A percentile compares a stretch with the other conserved stretches of the same genome.
These are phyloP conservation scores for Hemichromis elongatus DNA, from an alignment of 2,113 vertebrate genomes.

Conservation along the genomic window DNA sequence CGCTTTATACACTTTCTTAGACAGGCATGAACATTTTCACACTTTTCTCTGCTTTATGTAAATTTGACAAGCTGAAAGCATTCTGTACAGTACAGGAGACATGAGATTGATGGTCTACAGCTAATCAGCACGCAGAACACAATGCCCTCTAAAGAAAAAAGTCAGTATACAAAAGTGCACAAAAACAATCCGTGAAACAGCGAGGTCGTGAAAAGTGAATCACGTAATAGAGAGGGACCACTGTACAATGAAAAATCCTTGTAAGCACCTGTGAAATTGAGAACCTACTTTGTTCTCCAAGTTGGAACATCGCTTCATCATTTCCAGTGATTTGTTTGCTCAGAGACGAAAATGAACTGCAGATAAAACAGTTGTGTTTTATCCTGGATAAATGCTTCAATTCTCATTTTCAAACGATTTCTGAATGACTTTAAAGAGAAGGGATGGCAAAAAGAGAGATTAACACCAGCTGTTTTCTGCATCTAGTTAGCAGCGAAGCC, in stretches of 20 bases:
- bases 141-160: no score
- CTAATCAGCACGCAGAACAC: no score
- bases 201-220: no score
- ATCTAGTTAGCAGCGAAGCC: constrained; percentile 32
- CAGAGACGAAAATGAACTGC: not conserved
- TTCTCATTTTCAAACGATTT: not conserved
- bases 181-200: no score
- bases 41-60: no score
- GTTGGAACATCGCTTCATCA: not conserved
- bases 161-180: no score
- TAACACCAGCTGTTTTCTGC: constrained; percentile 55
- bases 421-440: constrained; percentile 1
- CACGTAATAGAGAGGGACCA: no score
- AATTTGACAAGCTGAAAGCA: no score
- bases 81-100: no score
- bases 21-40: no score
- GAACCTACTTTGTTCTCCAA: not conserved
- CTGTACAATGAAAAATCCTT: not conserved
- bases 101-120: no score
- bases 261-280: not conserved
- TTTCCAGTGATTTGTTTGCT: not conserved
- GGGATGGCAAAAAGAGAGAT: not conserved
- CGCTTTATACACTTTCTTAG: no score
- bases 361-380: not conserved
- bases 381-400: not conserved